phyloP scores from a whole-genome alignment of 2,113 vertebrate species.

The Pseudonaja textilis region DNA sequence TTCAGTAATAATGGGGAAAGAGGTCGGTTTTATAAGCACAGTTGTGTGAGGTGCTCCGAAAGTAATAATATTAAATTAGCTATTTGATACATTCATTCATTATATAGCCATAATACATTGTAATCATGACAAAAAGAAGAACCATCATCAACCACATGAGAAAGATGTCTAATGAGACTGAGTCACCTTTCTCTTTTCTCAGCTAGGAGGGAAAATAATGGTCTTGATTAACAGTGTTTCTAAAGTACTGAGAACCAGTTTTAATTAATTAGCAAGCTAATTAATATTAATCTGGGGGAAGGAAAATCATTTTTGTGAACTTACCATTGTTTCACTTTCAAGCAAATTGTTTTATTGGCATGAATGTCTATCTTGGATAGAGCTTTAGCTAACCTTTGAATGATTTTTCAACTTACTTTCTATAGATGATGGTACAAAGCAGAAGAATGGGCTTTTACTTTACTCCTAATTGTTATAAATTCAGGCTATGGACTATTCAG shows the following conservation, averaged over 20 bases:
- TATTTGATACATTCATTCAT: background rate
- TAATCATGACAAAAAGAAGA: background rate
- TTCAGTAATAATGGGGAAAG: background rate
- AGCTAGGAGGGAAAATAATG: background rate
- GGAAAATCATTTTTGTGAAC: background rate
- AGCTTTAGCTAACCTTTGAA: background rate
- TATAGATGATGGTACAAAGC: background rate
- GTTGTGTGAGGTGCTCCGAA: background rate
- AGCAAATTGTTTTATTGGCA: background rate
- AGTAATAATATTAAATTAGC: background rate
- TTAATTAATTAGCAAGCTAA: background rate
- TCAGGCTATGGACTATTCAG: background rate
- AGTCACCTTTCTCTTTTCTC: background rate
- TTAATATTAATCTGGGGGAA: background rate
- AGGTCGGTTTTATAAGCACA: background rate
- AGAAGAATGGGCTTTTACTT: background rate
- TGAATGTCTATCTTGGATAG: background rate
- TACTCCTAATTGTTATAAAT: background rate
- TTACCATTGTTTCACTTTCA: background rate
- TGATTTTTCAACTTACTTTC: background rate
- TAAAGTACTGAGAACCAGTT: background rate
- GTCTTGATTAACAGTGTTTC: background rate
- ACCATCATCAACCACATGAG: background rate
- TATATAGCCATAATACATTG: background rate
- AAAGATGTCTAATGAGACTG: background rate